phyloP scores from a whole-genome alignment of 2,888 invertebrate genomes.

The Philereme transversata region DNA sequence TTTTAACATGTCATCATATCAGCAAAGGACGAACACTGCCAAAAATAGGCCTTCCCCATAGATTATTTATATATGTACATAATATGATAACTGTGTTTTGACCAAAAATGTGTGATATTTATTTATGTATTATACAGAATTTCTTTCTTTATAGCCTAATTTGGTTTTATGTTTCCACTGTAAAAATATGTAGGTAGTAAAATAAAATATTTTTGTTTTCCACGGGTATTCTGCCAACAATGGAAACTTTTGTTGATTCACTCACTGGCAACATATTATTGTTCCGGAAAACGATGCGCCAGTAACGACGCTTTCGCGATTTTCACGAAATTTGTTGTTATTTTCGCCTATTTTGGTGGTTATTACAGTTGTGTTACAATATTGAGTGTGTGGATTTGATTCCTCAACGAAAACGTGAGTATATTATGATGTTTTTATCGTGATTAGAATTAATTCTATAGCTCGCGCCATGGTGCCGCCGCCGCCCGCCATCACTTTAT shows the following conservation, averaged over 20 bases:
- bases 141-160: no score
- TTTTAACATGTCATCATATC: no score
- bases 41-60: no score
- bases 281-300: slow-evolving; percentile 55
- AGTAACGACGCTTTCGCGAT: slow-evolving; percentile 58
- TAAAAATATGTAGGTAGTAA: no score
- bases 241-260: background rate
- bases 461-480: slow-evolving; percentile 65
- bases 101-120: no score
- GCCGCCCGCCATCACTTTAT: slow-evolving; percentile 71
- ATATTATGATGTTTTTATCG: slow-evolving; percentile 37
- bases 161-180: no score
- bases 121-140: no score
- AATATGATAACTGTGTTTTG: no score
- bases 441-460: slow-evolving; percentile 33
- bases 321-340: slow-evolving; percentile 53
- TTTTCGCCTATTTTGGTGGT: slow-evolving; percentile 45
- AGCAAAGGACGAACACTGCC: no score
- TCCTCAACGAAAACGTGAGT: slow-evolving; percentile 55
- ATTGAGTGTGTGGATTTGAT: slow-evolving; percentile 50
- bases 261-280: slow-evolving; percentile 44
- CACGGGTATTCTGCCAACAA: no score
- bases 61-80: no score
- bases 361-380: slow-evolving; percentile 50
- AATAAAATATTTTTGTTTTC: no score